These are phyloP conservation scores for Nesogale talazaci DNA, from an alignment of 2,113 vertebrate species.

Conservation along the genomic window DNA sequence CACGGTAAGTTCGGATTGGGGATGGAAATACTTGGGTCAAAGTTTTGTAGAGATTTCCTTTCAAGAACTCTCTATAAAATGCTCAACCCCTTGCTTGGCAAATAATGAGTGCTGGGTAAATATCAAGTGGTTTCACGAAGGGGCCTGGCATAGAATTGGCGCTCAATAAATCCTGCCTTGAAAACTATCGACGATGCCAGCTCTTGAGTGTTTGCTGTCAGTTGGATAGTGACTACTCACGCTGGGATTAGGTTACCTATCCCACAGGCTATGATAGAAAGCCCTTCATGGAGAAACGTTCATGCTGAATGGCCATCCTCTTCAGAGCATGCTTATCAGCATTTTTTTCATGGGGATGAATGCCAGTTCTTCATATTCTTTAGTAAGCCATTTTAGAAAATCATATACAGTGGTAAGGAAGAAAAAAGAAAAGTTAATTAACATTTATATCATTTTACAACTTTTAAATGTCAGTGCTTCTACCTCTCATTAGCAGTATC, in stretches of 20 bases:
- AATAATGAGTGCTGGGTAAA: background rate
- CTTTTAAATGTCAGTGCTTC: slow-evolving; percentile 77
- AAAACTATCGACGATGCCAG: background rate
- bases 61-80: background rate
- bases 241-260: slow-evolving; percentile 17
- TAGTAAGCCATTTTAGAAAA: slow-evolving; percentile 51
- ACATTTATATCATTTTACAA: slow-evolving; percentile 74
- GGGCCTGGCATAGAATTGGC: background rate
- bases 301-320: slow-evolving; percentile 64
- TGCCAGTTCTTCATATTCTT: slow-evolving; percentile 31
- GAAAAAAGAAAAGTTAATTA: slow-evolving; percentile 70
- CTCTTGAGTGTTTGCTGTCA: background rate
- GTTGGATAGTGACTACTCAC: background rate
- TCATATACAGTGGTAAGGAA: slow-evolving; percentile 20
- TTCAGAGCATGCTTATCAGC: slow-evolving; percentile 72
- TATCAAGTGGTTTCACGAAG: background rate
- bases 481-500: slow-evolving; percentile 75
- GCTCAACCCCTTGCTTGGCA: background rate
- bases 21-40: slow-evolving; percentile 1
- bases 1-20: background rate
- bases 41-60: background rate
- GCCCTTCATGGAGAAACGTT: slow-evolving; percentile 57
- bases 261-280: slow-evolving; percentile 42
- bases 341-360: slow-evolving; percentile 47
- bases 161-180: slow-evolving; percentile 7